phyloP scores from a whole-genome alignment of 2,113 vertebrate genomes.

The Uria lomvia region DNA sequence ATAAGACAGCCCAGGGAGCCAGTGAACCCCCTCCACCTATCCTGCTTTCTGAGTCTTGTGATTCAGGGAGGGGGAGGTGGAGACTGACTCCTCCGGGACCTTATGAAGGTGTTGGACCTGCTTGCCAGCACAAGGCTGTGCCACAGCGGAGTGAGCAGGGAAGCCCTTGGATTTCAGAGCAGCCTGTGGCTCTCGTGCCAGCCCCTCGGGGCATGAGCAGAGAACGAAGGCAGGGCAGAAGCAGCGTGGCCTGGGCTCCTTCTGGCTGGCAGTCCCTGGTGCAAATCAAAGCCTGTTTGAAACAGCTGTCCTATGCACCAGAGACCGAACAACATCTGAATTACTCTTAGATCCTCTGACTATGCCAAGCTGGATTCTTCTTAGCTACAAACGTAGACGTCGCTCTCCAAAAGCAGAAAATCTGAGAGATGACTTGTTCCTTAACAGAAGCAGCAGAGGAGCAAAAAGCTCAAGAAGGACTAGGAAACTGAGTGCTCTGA shows the following conservation, averaged over 20 bases:
- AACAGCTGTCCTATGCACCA: neutral
- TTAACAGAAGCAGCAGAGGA: neutral
- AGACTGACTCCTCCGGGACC: neutral
- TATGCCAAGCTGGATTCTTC: neutral
- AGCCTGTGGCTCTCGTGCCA: neutral
- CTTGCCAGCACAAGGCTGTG: neutral
- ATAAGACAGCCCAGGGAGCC: neutral
- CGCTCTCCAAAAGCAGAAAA: neutral
- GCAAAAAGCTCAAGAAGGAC: neutral
- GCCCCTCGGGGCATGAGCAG: fast-evolving
- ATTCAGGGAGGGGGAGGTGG: neutral
- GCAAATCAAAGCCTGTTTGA: neutral
- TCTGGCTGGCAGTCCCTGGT: neutral
- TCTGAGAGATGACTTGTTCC: neutral
- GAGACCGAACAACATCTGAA: neutral
- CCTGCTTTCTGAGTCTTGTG: neutral
- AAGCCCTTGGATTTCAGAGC: neutral
- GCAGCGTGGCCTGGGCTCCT: neutral
- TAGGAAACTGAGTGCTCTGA: neutral
- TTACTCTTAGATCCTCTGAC: neutral
- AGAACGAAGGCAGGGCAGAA: neutral
- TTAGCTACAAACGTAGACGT: neutral
- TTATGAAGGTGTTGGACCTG: neutral
- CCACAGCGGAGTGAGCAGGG: neutral
- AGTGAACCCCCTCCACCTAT: neutral